These are phyloP conservation scores for Mionectes macconnelli DNA, from an alignment of 2,113 vertebrate species.

Conservation along the genomic window DNA sequence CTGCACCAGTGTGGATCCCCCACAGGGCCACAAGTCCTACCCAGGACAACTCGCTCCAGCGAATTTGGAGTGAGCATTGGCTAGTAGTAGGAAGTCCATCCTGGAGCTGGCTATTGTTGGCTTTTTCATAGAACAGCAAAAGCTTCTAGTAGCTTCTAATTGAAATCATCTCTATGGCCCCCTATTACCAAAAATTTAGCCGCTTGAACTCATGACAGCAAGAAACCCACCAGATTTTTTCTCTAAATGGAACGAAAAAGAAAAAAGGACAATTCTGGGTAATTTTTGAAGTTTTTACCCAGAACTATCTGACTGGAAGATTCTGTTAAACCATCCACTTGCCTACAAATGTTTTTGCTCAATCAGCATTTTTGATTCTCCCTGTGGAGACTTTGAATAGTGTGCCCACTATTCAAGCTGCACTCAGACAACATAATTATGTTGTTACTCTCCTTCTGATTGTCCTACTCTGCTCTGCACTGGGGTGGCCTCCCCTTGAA, in stretches of 20 bases:
- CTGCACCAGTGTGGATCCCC: too few relatives aligned
- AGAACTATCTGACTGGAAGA: not conserved
- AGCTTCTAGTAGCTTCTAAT: too few relatives aligned
- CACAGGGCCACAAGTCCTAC: too few relatives aligned
- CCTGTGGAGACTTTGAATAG: too few relatives aligned
- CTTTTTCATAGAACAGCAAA: too few relatives aligned
- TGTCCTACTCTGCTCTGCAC: not conserved
- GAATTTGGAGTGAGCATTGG: too few relatives aligned
- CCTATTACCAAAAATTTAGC: too few relatives aligned
- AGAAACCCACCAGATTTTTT: not conserved
- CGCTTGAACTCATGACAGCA: too few relatives aligned
- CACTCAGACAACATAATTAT: not conserved
- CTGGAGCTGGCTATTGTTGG: too few relatives aligned
- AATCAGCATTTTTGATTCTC: not conserved
- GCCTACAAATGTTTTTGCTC: not conserved
- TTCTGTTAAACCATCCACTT: not conserved
- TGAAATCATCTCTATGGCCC: too few relatives aligned
- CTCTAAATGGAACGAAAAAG: not conserved
- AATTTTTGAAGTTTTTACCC: not conserved
- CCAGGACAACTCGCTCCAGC: too few relatives aligned
- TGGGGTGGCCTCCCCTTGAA: not conserved
- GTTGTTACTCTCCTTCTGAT: fast-evolving
- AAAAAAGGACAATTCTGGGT: not conserved
- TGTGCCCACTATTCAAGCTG: not conserved
- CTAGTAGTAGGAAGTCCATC: too few relatives aligned